Conservation (phyloP, 2,797 vertebrate species). For the Merluccius polli region DNA sequence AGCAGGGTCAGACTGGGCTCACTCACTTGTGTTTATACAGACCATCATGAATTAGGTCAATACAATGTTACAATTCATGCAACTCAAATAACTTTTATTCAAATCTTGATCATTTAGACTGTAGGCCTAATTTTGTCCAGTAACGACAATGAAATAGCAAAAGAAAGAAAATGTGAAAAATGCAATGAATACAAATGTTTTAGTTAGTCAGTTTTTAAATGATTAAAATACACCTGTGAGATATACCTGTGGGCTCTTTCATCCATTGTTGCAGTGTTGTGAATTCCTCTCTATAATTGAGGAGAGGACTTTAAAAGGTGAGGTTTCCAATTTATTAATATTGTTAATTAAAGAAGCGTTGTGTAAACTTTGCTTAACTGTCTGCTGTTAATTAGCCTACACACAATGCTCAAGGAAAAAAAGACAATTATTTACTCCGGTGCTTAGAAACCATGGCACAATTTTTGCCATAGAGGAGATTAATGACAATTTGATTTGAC, state of each 20-base stretch:
- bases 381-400: neutral
- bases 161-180: neutral
- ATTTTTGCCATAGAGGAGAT: neutral
- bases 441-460: neutral
- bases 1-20: neutral
- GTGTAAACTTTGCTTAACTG: neutral
- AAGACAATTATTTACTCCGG: neutral
- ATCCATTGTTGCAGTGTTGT: neutral
- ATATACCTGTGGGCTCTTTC: neutral
- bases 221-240: too few relatives aligned
- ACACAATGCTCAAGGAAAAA: neutral
- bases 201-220: neutral
- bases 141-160: neutral
- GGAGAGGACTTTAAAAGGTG: neutral
- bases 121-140: neutral
- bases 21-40: neutral
- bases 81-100: neutral
- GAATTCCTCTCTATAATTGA: neutral
- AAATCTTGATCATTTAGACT: neutral
- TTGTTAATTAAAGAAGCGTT: neutral
- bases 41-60: neutral
- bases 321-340: neutral
- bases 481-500: neutral
- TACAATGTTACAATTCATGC: neutral
- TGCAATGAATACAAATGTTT: neutral